A percentile compares a stretch with the other conserved stretches of the same genome.
Conservation (phyloP, 2,113 vertebrate genomes). For the Dipodomys ordii region DNA sequence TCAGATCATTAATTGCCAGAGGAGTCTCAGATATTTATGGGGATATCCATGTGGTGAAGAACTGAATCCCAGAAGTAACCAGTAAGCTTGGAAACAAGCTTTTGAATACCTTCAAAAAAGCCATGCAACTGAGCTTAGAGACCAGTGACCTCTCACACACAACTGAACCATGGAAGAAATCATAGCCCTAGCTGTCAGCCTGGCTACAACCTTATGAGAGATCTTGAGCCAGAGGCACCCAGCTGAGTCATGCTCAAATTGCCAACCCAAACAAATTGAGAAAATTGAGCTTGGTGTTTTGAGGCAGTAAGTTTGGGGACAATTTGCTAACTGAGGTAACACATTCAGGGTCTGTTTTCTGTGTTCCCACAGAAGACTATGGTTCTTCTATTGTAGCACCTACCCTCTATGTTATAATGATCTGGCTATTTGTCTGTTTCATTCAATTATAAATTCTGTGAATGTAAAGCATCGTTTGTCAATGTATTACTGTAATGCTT, state of each 20-base stretch:
- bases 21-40: background rate
- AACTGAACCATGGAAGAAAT: background rate
- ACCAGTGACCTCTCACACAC: background rate
- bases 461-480: background rate
- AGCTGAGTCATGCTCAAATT: background rate
- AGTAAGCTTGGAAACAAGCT: constrained; percentile 12
- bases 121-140: background rate
- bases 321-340: background rate
- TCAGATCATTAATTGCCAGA: background rate
- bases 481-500: background rate
- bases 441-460: background rate
- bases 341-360: background rate
- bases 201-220: background rate
- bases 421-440: background rate
- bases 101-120: background rate
- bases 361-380: background rate
- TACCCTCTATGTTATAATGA: constrained; percentile 5
- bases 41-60: background rate
- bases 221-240: background rate
- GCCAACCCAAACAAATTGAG: background rate
- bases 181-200: background rate
- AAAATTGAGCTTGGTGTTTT: background rate
- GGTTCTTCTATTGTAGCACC: background rate
- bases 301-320: background rate
- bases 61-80: background rate